A percentile compares a stretch with the other conserved stretches of the same genome.
phyloP scores from a whole-genome alignment of 23 tunicate species.

The Diplosoma virens region DNA sequence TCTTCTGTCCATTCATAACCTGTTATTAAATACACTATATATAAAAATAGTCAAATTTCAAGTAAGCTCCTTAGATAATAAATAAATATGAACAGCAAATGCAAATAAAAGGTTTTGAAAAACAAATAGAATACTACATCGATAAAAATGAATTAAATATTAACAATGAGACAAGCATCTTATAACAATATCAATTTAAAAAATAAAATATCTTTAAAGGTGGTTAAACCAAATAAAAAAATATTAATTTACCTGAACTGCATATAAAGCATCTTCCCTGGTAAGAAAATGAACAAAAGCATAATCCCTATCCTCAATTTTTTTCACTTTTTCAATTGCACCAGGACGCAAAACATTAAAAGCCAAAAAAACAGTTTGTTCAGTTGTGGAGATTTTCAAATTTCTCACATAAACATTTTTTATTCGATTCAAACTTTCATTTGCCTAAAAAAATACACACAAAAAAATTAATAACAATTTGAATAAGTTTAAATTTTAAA shows the following conservation, averaged over 20 bases:
- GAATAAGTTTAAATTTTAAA: not conserved
- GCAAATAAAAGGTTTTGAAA: too few species aligned
- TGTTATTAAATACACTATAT: too few species aligned
- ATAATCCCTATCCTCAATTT: conserved; percentile 91
- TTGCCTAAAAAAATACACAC: conserved; percentile 45
- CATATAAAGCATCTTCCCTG: conserved; percentile 89
- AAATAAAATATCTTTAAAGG: not conserved
- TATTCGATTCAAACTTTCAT: conserved; percentile 69
- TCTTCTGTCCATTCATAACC: conserved; percentile 93
- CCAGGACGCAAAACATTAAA: conserved; percentile 86
- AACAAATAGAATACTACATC: too few species aligned
- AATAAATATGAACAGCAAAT: too few species aligned
- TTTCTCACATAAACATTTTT: conserved; percentile 95
- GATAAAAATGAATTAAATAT: too few species aligned
- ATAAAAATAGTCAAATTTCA: too few species aligned
- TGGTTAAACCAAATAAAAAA: not conserved
- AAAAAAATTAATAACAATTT: not conserved
- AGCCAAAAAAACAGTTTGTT: conserved; percentile 56
- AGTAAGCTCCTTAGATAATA: too few species aligned
- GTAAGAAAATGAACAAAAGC: conserved; percentile 94
- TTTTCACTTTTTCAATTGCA: conserved; percentile 90
- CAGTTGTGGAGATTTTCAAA: conserved; percentile 68
- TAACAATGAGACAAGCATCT: too few species aligned
- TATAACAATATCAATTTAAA: too few species aligned
- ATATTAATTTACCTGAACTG: conserved; percentile 72